Evolutionary conservation across 2,113 vertebrate species (phyloP).

Genomic region (Amphiprion ocellaris): DNA sequence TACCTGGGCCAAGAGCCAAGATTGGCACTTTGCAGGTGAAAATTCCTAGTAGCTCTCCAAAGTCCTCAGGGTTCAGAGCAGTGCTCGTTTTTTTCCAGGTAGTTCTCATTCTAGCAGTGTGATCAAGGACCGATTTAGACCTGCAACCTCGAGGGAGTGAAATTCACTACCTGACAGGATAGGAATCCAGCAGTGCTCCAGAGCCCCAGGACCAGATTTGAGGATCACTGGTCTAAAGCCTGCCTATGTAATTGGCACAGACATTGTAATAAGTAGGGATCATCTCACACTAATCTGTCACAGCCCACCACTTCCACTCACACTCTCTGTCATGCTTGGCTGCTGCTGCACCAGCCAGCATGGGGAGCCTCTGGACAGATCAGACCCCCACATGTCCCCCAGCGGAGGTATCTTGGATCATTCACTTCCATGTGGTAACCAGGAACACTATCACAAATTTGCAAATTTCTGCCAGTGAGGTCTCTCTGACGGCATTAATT

Average conservation of each 20-base stretch:
- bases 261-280: constrained; percentile 78
- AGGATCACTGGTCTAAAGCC: constrained; percentile 67
- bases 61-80: constrained; percentile 31
- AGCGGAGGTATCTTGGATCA: constrained; percentile 36
- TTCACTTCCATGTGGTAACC: constrained; percentile 24
- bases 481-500: constrained; percentile 44
- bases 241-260: constrained; percentile 73
- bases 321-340: constrained; percentile 61
- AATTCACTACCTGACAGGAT: constrained; percentile 67
- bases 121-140: constrained; percentile 55
- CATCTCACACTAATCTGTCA: constrained; percentile 77
- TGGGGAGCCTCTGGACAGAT: constrained; percentile 30
- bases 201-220: constrained; percentile 58
- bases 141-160: constrained; percentile 44
- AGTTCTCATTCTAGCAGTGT: constrained; percentile 44
- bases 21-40: constrained; percentile 34
- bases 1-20: constrained; percentile 20
- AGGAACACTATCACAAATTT: constrained; percentile 41
- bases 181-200: constrained; percentile 49
- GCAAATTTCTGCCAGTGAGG: constrained; percentile 30
- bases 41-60: constrained; percentile 46
- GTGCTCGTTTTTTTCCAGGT: constrained; percentile 43
- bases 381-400: constrained; percentile 36
- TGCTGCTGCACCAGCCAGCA: constrained; percentile 50
- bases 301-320: constrained; percentile 68